These are phyloP conservation scores for Schrankia costaestrigalis DNA, from an alignment of 2,888 invertebrate species.

Conservation along the genomic window DNA sequence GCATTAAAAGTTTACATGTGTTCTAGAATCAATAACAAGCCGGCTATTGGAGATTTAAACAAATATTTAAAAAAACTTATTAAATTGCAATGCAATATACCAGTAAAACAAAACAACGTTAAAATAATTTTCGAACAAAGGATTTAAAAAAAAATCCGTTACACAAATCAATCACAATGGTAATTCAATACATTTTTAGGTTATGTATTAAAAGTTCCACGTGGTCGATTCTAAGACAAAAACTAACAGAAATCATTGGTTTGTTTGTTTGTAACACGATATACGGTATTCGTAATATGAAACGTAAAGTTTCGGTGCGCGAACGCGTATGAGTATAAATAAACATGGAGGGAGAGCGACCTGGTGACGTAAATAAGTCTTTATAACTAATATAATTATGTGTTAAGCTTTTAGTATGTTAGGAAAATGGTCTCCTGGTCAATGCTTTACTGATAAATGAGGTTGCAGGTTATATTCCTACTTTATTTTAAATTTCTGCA, in stretches of 20 bases:
- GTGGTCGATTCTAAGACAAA: slow-evolving; percentile 21
- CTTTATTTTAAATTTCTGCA: too few species aligned
- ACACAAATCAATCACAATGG: slow-evolving; percentile 19
- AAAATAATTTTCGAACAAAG: too few species aligned
- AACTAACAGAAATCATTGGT: slow-evolving; percentile 17
- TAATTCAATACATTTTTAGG: slow-evolving; percentile 26
- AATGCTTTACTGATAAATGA: too few species aligned
- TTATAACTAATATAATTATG: slow-evolving; percentile 18
- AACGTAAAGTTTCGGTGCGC: slow-evolving; percentile 21
- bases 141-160: slow-evolving; percentile 11
- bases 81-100: too few species aligned
- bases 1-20: too few species aligned
- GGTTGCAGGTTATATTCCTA: too few species aligned
- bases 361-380: slow-evolving; percentile 27
- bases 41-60: too few species aligned
- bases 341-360: slow-evolving; percentile 31
- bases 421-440: slow-evolving; percentile 4
- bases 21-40: too few species aligned
- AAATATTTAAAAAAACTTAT: too few species aligned
- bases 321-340: slow-evolving; percentile 30
- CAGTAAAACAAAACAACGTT: too few species aligned
- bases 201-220: slow-evolving; percentile 20
- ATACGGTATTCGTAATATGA: slow-evolving; percentile 32
- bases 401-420: slow-evolving; percentile 18
- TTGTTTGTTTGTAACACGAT: slow-evolving; percentile 34